Conservation (phyloP, 2,797 vertebrate genomes). For the Iguana delicatissima region DNA sequence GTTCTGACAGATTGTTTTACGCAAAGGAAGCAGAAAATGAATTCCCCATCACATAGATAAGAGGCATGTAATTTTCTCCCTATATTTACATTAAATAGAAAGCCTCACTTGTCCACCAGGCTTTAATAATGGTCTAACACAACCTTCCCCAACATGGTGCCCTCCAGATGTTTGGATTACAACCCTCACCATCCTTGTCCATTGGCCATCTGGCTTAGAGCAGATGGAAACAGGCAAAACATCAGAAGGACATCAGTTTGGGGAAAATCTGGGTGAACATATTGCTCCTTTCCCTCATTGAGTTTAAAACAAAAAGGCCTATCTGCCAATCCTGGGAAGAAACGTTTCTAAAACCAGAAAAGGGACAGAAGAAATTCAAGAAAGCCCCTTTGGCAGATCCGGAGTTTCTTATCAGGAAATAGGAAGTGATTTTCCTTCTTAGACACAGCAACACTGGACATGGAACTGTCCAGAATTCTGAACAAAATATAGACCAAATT, state of each 20-base stretch:
- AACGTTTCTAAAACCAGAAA: neutral
- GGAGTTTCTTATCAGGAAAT: neutral
- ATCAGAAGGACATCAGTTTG: too few relatives aligned
- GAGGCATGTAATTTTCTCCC: neutral
- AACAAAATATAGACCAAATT: neutral
- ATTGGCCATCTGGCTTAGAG: too few relatives aligned
- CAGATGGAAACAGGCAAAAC: too few relatives aligned
- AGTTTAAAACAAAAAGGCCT: neutral
- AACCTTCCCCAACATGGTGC: neutral
- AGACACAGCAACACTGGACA: neutral
- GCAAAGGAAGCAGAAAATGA: neutral
- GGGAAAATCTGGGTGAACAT: too few relatives aligned
- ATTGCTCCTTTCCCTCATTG: neutral
- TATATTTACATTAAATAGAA: neutral
- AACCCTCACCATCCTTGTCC: too few relatives aligned
- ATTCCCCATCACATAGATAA: neutral
- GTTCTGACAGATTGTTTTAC: neutral
- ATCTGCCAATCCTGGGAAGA: neutral
- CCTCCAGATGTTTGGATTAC: neutral
- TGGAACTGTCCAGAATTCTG: neutral
- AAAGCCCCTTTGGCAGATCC: neutral
- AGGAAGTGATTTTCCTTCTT: neutral
- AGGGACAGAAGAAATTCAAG: neutral
- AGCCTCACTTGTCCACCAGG: neutral
- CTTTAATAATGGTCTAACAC: neutral